These are phyloP conservation scores for Excalfactoria chinensis DNA, from an alignment of 2,113 vertebrate genomes.

Conservation along the genomic window DNA sequence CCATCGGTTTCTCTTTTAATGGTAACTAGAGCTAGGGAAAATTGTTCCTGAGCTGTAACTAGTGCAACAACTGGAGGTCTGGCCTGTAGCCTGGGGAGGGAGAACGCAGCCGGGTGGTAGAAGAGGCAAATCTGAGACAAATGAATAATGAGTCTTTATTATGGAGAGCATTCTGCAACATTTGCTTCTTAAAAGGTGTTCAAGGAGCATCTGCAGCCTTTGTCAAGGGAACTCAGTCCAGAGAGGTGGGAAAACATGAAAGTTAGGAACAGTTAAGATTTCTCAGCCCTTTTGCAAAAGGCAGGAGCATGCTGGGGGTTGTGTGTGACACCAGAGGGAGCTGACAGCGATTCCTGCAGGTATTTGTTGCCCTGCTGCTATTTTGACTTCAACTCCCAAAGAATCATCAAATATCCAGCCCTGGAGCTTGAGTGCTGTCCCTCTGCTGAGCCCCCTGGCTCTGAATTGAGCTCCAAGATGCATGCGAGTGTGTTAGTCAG, in stretches of 20 bases:
- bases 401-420: neutral
- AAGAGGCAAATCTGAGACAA: neutral
- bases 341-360: neutral
- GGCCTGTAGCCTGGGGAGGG: neutral
- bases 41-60: neutral
- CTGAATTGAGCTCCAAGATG: neutral
- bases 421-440: neutral
- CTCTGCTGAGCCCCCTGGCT: neutral
- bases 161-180: neutral
- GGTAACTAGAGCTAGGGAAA: neutral
- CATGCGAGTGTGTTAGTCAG: neutral
- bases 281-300: neutral
- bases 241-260: neutral
- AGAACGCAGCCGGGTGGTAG: neutral
- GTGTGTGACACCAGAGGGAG: constrained; percentile 10
- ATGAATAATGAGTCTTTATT: neutral
- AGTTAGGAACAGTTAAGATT: neutral
- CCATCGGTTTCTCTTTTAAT: neutral
- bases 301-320: neutral
- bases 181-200: neutral
- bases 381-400: neutral
- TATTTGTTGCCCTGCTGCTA: neutral
- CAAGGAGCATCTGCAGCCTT: neutral
- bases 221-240: neutral
- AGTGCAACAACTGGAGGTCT: neutral